Conservation (phyloP, 2,797 vertebrate genomes). For the Ctenosaura bakeri region DNA sequence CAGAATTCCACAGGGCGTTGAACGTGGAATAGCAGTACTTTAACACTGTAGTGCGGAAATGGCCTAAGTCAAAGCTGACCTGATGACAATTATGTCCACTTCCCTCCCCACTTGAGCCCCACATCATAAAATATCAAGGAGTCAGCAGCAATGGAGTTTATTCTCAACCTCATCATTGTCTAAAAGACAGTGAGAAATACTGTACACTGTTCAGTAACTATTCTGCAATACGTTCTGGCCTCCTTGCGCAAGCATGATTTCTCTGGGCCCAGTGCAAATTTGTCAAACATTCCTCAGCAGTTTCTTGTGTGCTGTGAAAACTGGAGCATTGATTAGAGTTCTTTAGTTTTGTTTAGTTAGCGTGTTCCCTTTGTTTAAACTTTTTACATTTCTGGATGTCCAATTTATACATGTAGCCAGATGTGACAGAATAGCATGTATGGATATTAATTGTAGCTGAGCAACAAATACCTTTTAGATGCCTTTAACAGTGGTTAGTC, state of each 20-base stretch:
- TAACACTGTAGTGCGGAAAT: no score
- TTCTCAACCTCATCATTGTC: background rate
- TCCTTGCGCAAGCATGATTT: no score
- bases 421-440: background rate
- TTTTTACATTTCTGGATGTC: no score
- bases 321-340: background rate
- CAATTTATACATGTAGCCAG: no score
- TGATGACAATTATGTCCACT: background rate
- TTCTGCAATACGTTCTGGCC: background rate
- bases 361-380: no score
- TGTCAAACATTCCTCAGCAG: background rate
- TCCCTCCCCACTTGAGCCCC: background rate
- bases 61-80: no score
- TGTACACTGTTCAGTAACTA: background rate
- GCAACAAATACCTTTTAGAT: background rate
- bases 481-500: background rate
- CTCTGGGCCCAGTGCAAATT: background rate
- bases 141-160: no score
- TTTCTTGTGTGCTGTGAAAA: background rate
- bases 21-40: no score
- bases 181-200: background rate
- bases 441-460: background rate
- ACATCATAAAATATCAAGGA: background rate
- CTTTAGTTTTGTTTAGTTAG: background rate
- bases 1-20: no score